Base-by-base conservation (phyloP, 2,888 invertebrate species). In the Choristoneura rosaceana region DNA sequence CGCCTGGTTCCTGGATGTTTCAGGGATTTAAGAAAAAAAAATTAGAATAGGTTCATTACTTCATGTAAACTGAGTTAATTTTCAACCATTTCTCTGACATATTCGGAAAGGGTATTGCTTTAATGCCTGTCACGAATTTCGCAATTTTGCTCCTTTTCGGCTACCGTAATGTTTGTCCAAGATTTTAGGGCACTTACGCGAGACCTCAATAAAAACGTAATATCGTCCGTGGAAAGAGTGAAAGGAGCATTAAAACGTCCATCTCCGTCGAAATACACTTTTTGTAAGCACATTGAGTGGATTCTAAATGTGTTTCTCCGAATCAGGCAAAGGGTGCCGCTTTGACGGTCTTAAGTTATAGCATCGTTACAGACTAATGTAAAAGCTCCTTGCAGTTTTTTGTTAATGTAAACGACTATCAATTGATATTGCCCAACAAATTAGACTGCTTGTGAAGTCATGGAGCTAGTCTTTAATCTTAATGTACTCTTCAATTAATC, bases 281-380 rank as follows among this genome's bases (percentile, higher is more conserved):
- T 62, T 62, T 62, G 62, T 55, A 58, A 62, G 58, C 3, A 25
- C 67, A 58, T 62, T 47, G 52, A 33, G 62, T 67, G 61, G 66
- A 71, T 71, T 67, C 67, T 67, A 71, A 64, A 71, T 62, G 45
- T 15, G 67, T 58, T 71, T 62, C 71, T 62, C 38, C 45, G 71
- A 71, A 71, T 45, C 1, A 4, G 5, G 45, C 61, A 71, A 67
- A 71, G 67, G 58, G 34, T 63, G n/a, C 55, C 71, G 62, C 62
- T 34, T 52, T 47, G 55, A 47, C 67, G 66, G 25, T 45, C 61
- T 15, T 61, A 55, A 71, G 52, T 66, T 60, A 66, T 33, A 47
- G 34, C 9, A 2, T 33, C 58, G 12, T 61, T 43, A 41, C 52
- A 15, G 15, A 50, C 15, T 61, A 61, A 34, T 65, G 17, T 52